Evolutionary conservation across 2,113 vertebrate species (phyloP).

Genomic region (Alligator sinensis): DNA sequence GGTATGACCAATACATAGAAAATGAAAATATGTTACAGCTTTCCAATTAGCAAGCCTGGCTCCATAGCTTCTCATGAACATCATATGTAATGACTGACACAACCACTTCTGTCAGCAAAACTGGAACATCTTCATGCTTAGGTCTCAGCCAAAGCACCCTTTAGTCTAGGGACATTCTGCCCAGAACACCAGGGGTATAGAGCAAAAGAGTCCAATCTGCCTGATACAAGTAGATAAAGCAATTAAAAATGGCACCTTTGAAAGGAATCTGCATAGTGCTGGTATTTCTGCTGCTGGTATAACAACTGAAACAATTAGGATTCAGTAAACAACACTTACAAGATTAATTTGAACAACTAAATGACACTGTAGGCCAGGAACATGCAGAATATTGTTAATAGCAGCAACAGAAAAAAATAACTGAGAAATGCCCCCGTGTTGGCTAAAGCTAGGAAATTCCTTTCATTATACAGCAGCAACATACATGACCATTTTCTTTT

Average conservation of each 20-base stretch:
- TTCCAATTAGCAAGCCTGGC: no score
- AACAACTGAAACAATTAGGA: slow-evolving; percentile 79
- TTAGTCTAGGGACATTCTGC: slow-evolving; percentile 89
- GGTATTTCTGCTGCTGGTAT: slow-evolving; percentile 75
- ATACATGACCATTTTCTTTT: background rate
- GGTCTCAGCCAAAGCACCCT: slow-evolving; percentile 85
- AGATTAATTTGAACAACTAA: slow-evolving; percentile 87
- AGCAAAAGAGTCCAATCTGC: slow-evolving; percentile 84
- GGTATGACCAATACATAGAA: no score
- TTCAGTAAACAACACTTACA: slow-evolving; percentile 83
- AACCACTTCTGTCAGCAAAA: slow-evolving; percentile 70
- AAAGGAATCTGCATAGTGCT: slow-evolving; percentile 55
- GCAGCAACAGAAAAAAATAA: slow-evolving; percentile 74
- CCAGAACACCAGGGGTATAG: slow-evolving; percentile 88
- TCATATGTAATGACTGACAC: no score
- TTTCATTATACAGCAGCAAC: background rate
- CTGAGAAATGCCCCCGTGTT: background rate
- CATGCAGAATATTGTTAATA: slow-evolving; percentile 78
- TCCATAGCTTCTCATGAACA: no score
- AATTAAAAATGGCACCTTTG: background rate
- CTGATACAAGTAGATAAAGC: slow-evolving; percentile 78
- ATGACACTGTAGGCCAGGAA: slow-evolving; percentile 83
- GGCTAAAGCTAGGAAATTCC: background rate
- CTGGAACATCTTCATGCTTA: slow-evolving; percentile 83
- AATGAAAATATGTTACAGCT: no score